Evolutionary conservation across 2,888 invertebrate species (phyloP).

Genomic region (Panorpa germanica): DNA sequence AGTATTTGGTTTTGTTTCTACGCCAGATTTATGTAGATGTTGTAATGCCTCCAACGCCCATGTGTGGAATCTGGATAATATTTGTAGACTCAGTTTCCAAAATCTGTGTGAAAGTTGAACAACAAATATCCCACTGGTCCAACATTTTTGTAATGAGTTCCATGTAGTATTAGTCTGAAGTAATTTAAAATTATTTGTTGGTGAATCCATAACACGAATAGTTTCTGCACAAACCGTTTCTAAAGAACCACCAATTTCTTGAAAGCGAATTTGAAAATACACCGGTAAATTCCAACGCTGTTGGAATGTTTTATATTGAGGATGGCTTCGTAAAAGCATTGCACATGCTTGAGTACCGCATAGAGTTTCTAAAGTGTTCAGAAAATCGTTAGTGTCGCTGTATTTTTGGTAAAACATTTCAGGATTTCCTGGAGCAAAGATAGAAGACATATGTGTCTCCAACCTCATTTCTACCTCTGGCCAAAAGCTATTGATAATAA

Average conservation of each 20-base stretch:
- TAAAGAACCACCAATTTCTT: slow-evolving; percentile 63
- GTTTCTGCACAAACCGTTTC: slow-evolving; percentile 19
- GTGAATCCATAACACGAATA: slow-evolving; percentile 10
- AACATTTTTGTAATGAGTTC: slow-evolving; percentile 39
- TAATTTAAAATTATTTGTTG: slow-evolving; percentile 15
- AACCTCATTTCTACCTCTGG: slow-evolving; percentile 64
- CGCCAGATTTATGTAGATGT: too few relatives aligned
- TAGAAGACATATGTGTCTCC: slow-evolving; percentile 59
- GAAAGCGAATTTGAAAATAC: slow-evolving; percentile 91
- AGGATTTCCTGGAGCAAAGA: slow-evolving; percentile 87
- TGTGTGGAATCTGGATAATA: slow-evolving; percentile 59
- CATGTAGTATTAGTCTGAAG: slow-evolving; percentile 26
- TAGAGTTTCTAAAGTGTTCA: slow-evolving; percentile 46
- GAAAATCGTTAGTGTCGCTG: slow-evolving; percentile 55
- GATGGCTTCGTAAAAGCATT: slow-evolving; percentile 37
- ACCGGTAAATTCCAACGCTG: slow-evolving; percentile 86
- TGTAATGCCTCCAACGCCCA: too few relatives aligned
- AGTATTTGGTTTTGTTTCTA: neutral
- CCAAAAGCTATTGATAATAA: slow-evolving; percentile 76
- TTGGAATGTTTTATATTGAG: slow-evolving; percentile 59
- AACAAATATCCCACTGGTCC: slow-evolving; percentile 64
- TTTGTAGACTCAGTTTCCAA: slow-evolving; percentile 74
- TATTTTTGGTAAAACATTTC: slow-evolving; percentile 72
- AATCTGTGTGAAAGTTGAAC: slow-evolving; percentile 63
- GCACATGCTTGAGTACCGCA: slow-evolving; percentile 37